Base-by-base conservation (phyloP, 2,888 invertebrate genomes). In the Cremastobaeus sp. region DNA sequence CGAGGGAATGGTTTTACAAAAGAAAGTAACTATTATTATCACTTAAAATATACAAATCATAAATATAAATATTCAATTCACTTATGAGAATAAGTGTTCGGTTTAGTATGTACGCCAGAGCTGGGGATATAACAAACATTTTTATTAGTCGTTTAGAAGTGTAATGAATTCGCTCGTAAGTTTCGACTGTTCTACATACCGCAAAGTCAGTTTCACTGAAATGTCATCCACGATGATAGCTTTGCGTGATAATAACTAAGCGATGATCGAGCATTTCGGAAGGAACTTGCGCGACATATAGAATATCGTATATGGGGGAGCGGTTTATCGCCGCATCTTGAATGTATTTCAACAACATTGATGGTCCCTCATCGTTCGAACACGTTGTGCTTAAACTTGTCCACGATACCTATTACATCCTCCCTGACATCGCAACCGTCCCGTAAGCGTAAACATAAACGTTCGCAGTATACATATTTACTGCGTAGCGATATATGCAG, bases 311-410 rank as follows among this genome's bases (percentile, higher is more conserved):
- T 47, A 52, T 45, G 25, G 20, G 52, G 12, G 28, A 55, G 41
- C 37, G 59, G 59, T 69, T 69, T 60, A 59, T 62, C 69, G 60
- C 25, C 55, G 48, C 47, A 20, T 3, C 39, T 37, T 55, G 55
- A 47, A 15, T 41, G 41, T 47, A 55, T 39, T 21, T 66, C 17
- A 35, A 57, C 50, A 28, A 48, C 30, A 55, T 39, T 50, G 39
- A 21, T 37, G 12, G 52, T 39, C 43, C 48, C 47, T 48, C 41
- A 34, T 48, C 60, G 47, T 69, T 69, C 20, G 30, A 41, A 48
- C 62, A 39, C 25, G 50, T 70, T 57, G 50, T 25, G 43, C 50
- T 70, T 48, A 64, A 70, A 70, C 35, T 64, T 43, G 50, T 64
- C 30, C 25, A 48, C 28, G 20, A 15, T 54, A 43, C 48, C 35